phyloP scores from a whole-genome alignment of 2,888 invertebrate species.

The Syrista parreyssii region DNA sequence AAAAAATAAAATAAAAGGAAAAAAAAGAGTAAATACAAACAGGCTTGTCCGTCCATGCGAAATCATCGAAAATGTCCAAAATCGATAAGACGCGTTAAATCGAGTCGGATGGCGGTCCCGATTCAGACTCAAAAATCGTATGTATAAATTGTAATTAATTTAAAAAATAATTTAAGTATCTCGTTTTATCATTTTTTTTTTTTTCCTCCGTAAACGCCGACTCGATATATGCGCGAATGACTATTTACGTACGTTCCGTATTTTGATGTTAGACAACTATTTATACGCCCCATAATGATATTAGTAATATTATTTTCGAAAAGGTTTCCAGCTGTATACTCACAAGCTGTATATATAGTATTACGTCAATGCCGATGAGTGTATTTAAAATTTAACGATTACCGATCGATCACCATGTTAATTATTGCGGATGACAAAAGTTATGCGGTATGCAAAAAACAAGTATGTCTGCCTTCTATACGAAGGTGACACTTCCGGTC shows the following conservation, averaged over 20 bases:
- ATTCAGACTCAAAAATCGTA: background rate
- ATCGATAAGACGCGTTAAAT: background rate
- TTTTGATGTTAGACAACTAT: conserved; percentile 33
- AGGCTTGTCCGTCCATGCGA: background rate
- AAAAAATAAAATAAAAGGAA: too few relatives aligned
- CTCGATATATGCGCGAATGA: background rate
- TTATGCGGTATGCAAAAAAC: background rate
- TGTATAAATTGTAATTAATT: background rate
- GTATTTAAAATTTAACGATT: background rate
- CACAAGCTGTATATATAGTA: background rate
- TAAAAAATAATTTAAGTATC: background rate
- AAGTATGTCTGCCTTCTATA: background rate
- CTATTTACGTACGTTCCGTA: conserved; percentile 27
- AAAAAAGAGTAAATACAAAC: background rate
- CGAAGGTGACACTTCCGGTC: background rate
- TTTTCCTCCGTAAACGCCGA: background rate
- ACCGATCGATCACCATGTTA: background rate
- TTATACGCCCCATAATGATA: conserved; percentile 31
- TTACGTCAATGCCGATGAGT: background rate
- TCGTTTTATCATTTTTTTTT: background rate
- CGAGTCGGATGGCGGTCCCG: background rate
- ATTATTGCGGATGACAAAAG: background rate
- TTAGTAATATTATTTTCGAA: conserved; percentile 25
- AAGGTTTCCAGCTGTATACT: background rate
- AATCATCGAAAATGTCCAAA: background rate